A percentile compares a stretch with the other conserved stretches of the same genome.
Evolutionary conservation across 1,140 invertebrate species (phyloP).

Genomic region (Telenomus remus): DNA sequence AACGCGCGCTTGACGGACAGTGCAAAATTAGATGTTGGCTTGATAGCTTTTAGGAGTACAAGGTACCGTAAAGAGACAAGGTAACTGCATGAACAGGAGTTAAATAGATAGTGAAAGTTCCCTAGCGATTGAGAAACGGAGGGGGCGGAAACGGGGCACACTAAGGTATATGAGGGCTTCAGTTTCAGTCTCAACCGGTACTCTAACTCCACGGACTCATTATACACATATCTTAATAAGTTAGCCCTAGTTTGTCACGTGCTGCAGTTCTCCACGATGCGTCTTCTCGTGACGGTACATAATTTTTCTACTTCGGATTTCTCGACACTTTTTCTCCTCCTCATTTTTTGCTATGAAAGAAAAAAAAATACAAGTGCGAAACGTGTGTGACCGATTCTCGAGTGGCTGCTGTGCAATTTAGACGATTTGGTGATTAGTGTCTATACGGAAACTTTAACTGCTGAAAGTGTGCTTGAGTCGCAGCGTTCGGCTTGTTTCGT

Average conservation of each 20-base stretch:
- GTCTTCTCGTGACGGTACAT: conserved; percentile 68
- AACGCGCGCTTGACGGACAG: conserved; percentile 23
- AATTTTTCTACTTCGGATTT: conserved; percentile 8
- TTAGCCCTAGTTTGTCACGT: conserved; percentile 29
- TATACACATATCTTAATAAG: conserved; percentile 65
- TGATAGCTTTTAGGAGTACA: conserved; percentile 63
- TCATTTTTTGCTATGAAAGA: not conserved
- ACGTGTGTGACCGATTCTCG: conserved; percentile 5
- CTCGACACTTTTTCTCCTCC: too few relatives aligned
- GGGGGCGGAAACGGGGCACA: conserved; percentile 61
- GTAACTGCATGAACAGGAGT: conserved; percentile 64
- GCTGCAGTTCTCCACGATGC: conserved; percentile 59
- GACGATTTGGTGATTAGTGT: too few relatives aligned
- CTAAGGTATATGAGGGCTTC: conserved; percentile 76
- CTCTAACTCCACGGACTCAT: conserved; percentile 72
- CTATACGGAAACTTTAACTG: too few relatives aligned
- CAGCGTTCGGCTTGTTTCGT: too few relatives aligned
- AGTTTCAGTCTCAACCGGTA: conserved; percentile 68
- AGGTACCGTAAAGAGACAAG: conserved; percentile 68
- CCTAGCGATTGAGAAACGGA: conserved; percentile 54
- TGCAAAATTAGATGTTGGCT: conserved; percentile 41
- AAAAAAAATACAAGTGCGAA: not conserved
- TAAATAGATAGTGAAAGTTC: conserved; percentile 74
- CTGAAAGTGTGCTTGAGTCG: too few relatives aligned
- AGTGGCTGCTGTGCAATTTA: not conserved